Conservation (phyloP, 2,113 vertebrate species). For the Bucco capensis region DNA sequence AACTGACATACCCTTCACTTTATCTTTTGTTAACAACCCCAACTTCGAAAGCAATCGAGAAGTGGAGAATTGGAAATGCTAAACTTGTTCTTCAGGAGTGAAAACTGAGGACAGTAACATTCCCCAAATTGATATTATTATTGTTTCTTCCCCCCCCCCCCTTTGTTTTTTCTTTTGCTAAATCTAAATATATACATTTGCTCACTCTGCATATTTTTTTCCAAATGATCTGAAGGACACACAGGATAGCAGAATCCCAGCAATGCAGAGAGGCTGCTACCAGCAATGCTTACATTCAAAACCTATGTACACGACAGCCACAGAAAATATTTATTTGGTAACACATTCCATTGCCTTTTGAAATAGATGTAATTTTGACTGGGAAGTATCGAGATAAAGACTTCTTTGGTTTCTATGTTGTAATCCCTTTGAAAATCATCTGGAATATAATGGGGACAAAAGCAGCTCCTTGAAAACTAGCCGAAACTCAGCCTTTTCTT, state of each 20-base stretch:
- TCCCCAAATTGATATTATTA: background rate
- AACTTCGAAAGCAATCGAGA: constrained; percentile 33
- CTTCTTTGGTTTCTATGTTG: constrained; percentile 22
- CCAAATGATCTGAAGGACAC: constrained; percentile 15
- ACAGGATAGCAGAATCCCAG: constrained; percentile 9
- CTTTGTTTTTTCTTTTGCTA: background rate
- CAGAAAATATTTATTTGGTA: constrained; percentile 47
- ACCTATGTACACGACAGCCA: constrained; percentile 36
- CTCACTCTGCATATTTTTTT: constrained; percentile 1
- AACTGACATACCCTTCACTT: constrained; percentile 62
- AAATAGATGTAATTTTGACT: background rate
- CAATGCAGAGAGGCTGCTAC: constrained; percentile 7
- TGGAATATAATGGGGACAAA: constrained; percentile 40
- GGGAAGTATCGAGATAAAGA: constrained; percentile 38
- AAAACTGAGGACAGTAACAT: constrained; percentile 2
- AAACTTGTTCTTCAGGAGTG: constrained; percentile 27
- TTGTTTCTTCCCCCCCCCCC: background rate
- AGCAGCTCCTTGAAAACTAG: constrained; percentile 51
- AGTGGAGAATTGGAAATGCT: constrained; percentile 56
- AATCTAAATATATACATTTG: background rate
- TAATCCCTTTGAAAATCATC: constrained; percentile 44
- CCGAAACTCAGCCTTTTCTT: constrained; percentile 20
- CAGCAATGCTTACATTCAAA: constrained; percentile 37
- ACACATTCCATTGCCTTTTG: constrained; percentile 28
- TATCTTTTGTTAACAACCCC: constrained; percentile 55